phyloP scores from a whole-genome alignment of 2,888 invertebrate species.

The Phortica magna region DNA sequence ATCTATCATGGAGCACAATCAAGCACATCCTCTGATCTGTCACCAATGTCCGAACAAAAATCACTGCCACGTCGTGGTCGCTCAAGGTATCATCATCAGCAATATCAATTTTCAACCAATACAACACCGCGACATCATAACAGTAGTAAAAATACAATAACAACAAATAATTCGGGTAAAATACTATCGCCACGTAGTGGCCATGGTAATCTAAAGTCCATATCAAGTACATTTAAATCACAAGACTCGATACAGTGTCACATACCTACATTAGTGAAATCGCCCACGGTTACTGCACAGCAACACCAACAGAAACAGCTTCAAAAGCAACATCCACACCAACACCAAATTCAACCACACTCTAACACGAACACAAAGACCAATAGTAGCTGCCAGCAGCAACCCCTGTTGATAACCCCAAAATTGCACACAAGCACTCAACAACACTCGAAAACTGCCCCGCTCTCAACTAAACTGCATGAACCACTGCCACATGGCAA shows the following conservation, averaged over 20 bases:
- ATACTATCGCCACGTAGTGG: slow-evolving; percentile 77
- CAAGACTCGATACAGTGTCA: slow-evolving; percentile 78
- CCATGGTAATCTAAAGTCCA: slow-evolving; percentile 75
- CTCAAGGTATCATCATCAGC: slow-evolving; percentile 82
- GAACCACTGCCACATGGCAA: slow-evolving; percentile 49
- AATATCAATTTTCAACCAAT: slow-evolving; percentile 79
- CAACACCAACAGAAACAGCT: slow-evolving; percentile 70
- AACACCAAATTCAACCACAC: slow-evolving; percentile 43
- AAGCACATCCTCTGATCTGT: slow-evolving; percentile 87
- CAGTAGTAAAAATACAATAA: slow-evolving; percentile 73
- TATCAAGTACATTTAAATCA: slow-evolving; percentile 77
- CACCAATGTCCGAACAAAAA: slow-evolving; percentile 88
- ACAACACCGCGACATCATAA: slow-evolving; percentile 79
- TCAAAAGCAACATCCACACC: slow-evolving; percentile 61
- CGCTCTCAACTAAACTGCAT: slow-evolving; percentile 44
- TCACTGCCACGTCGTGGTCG: slow-evolving; percentile 85
- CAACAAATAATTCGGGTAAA: slow-evolving; percentile 70
- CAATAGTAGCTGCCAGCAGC: slow-evolving; percentile 59
- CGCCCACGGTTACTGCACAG: slow-evolving; percentile 76
- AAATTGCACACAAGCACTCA: slow-evolving; percentile 68
- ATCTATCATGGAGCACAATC: slow-evolving; percentile 87
- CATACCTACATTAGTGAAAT: slow-evolving; percentile 77
- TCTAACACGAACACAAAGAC: slow-evolving; percentile 45
- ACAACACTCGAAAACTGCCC: slow-evolving; percentile 40
- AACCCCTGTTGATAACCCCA: slow-evolving; percentile 73